Conservation (phyloP, 2,888 invertebrate species). For the Bellardia bayeri region DNA sequence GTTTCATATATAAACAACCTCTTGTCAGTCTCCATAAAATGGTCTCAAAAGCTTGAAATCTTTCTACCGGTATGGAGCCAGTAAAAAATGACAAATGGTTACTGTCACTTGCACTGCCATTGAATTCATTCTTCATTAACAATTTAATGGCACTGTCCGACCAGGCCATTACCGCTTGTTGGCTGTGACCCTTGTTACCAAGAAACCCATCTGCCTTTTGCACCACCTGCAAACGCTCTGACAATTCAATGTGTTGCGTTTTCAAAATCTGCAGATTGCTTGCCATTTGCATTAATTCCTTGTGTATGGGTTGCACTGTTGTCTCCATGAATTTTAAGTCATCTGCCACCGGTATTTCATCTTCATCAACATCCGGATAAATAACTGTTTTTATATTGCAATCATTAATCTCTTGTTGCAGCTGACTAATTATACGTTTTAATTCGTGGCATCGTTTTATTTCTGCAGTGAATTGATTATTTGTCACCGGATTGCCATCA, state of each 20-base stretch:
- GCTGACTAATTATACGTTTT: slow-evolving; percentile 74
- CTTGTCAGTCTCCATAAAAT: slow-evolving; percentile 98
- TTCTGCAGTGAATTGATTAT: slow-evolving; percentile 75
- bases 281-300: slow-evolving; percentile 75
- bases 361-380: slow-evolving; percentile 76
- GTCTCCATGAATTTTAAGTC: slow-evolving; percentile 75
- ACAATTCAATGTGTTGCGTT: slow-evolving; percentile 67
- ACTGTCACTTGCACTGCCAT: neutral
- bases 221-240: slow-evolving; percentile 77
- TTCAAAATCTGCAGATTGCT: slow-evolving; percentile 74
- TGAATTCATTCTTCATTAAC: slow-evolving; percentile 77
- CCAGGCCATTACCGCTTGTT: slow-evolving; percentile 75
- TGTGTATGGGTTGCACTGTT: slow-evolving; percentile 70
- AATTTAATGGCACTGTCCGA: slow-evolving; percentile 76
- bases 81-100: slow-evolving; percentile 91
- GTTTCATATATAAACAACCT: slow-evolving; percentile 96
- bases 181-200: slow-evolving; percentile 54
- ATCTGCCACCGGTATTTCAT: slow-evolving; percentile 76
- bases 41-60: slow-evolving; percentile 96
- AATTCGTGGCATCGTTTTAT: slow-evolving; percentile 77
- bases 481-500: slow-evolving; percentile 74
- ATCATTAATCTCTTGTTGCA: slow-evolving; percentile 75
- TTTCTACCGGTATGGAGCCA: slow-evolving; percentile 95
- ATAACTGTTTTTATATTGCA: slow-evolving; percentile 71
- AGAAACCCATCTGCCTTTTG: slow-evolving; percentile 76